Conservation (phyloP, 2,797 vertebrate genomes). For the Setipinna tenuifilis region DNA sequence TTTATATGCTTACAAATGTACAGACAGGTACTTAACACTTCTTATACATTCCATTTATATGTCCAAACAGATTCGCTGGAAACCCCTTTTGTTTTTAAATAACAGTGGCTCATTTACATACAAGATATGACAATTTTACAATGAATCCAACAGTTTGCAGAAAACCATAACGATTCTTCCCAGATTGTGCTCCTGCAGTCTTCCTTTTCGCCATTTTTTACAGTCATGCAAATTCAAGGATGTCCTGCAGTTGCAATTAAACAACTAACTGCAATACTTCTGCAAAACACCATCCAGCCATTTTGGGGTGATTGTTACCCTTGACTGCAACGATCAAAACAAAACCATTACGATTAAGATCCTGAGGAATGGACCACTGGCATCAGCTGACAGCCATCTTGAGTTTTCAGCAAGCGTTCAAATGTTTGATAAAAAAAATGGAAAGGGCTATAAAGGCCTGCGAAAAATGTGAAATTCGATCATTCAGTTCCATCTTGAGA, state of each 20-base stretch:
- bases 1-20: constrained; percentile 56
- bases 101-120: constrained; percentile 56
- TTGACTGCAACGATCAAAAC: too few relatives aligned
- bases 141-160: constrained; percentile 35
- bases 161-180: constrained; percentile 1
- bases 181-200: too few relatives aligned
- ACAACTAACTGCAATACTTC: too few relatives aligned
- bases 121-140: constrained; percentile 25
- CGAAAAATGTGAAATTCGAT: background rate
- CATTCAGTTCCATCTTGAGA: background rate
- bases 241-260: too few relatives aligned
- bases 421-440: background rate
- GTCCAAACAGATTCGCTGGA: constrained; percentile 41
- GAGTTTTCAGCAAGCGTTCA: background rate
- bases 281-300: too few relatives aligned
- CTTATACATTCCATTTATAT: constrained; percentile 40
- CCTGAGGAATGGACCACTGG: background rate
- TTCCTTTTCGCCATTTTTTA: too few relatives aligned
- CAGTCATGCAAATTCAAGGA: constrained; percentile 4
- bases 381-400: background rate
- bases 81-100: constrained; percentile 47
- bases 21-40: constrained; percentile 53
- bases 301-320: too few relatives aligned
- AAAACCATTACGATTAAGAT: too few relatives aligned
- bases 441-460: background rate